A percentile compares a stretch with the other conserved stretches of the same genome.
Conservation (phyloP, 2,113 vertebrate genomes). For the Cyanoliseus patagonus region DNA sequence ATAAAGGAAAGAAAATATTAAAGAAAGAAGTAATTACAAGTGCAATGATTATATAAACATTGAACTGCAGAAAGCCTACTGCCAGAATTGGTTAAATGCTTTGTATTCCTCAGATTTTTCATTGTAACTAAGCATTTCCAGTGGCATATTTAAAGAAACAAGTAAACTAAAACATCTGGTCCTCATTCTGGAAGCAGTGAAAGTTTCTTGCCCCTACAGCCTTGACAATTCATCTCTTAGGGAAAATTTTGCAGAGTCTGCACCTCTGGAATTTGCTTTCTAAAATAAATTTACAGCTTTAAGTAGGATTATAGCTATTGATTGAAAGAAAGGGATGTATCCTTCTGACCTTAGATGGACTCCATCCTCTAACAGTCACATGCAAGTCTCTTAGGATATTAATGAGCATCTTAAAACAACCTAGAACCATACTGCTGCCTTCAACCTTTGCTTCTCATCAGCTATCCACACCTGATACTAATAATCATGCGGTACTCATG, state of each 20-base stretch:
- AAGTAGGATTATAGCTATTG: neutral
- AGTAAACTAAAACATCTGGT: neutral
- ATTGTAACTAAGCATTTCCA: neutral
- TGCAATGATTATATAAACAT: neutral
- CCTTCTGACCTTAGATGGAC: neutral
- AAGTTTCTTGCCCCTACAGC: neutral
- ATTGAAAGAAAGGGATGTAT: neutral
- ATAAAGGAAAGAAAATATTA: neutral
- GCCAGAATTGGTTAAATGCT: neutral
- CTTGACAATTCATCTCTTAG: neutral
- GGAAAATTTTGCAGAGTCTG: neutral
- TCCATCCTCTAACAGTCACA: neutral
- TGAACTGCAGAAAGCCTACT: neutral
- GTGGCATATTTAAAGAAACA: neutral
- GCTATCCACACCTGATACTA: neutral
- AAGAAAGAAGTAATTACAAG: neutral
- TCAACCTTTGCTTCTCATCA: neutral
- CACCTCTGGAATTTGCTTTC: neutral
- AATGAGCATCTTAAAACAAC: neutral
- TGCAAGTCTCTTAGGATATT: neutral
- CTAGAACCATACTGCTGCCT: neutral
- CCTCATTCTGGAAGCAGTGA: neutral
- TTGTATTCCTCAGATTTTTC: neutral
- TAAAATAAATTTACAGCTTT: neutral
- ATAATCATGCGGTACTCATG: fast-evolving